Evolutionary conservation across 1,140 invertebrate species (phyloP), one percentile per base, ranked within the genome.

Genomic region (Drosophila santomea): DNA sequence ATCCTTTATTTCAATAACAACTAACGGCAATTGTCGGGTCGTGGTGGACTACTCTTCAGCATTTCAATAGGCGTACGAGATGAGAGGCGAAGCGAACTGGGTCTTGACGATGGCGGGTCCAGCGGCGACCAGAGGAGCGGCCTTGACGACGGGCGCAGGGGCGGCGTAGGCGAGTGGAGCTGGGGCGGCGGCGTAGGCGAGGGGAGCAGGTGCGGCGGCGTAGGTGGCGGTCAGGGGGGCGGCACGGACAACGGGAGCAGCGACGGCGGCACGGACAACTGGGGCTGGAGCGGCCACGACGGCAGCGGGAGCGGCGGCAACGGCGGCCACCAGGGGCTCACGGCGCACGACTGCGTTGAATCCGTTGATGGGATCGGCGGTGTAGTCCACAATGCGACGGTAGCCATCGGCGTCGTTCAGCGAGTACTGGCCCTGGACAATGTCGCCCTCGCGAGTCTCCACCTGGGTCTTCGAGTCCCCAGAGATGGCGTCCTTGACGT

Each of bases 401-500:
- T 80, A 93, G 23, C 93, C 93, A 78, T 93, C 93, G 28, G 93
- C 90, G 41, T 93, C 93, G 20, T 92, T 82, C 41, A 93, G 64
- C 41, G 83, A 91, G 83, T 93, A 93, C 47, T 81, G 79, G 25
- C 93, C 93, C 69, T 91, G 85, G 39, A 93, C 92, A 14, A 92
- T 69, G 75, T 93, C 93, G 48, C 93, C 93, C 62, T 92, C 88
- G 17, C 93, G 91, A 61, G 72, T 89, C 83, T 93, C 93, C 45
- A 82, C 67, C 57, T 92, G 91, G 14, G 78, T 91, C 81, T 93
- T 93, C 12, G 79, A 83, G 45, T 93, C 93, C 20, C 93, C 92
- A 67, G 89, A 93, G 54, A 93, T 81, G 47, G 93, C 95, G 89
- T 95, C 95, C 83, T 95, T 95, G 17, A 96, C 95, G 64, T 95